These are phyloP conservation scores for Ennomos erosarius DNA, from an alignment of 2,888 invertebrate genomes.

Conservation along the genomic window DNA sequence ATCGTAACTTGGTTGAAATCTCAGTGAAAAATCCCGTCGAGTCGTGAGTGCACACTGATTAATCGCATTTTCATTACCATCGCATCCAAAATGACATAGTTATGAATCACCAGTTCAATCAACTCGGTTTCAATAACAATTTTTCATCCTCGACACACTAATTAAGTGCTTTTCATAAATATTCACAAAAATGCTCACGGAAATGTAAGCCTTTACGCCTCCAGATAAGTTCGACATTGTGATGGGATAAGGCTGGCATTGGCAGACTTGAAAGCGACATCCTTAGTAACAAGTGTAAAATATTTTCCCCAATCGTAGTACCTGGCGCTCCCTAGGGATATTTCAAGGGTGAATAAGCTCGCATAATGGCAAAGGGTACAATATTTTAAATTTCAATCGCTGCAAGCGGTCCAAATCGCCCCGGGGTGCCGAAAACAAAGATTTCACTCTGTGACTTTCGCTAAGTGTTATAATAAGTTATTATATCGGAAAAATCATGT, in stretches of 20 bases:
- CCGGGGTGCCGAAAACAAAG: conserved; percentile 78
- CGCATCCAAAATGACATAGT: conserved; percentile 82
- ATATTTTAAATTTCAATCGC: conserved; percentile 86
- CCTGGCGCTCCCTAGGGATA: conserved; percentile 84
- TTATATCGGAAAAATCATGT: conserved; percentile 61
- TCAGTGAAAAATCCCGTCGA: conserved; percentile 58
- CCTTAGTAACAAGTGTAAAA: conserved; percentile 85
- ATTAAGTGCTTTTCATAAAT: conserved; percentile 84
- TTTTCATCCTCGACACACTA: conserved; percentile 84
- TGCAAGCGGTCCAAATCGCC: conserved; percentile 79
- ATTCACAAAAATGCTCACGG: conserved; percentile 52
- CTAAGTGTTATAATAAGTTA: conserved; percentile 77
- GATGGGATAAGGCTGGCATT: conserved; percentile 55
- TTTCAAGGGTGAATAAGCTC: conserved; percentile 86
- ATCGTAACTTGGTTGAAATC: conserved; percentile 66
- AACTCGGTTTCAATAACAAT: conserved; percentile 83
- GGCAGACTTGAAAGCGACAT: conserved; percentile 77
- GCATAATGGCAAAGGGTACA: conserved; percentile 86
- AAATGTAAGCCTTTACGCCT: conserved; percentile 55
- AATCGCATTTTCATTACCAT: conserved; percentile 78
- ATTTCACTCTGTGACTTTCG: conserved; percentile 77
- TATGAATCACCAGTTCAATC: conserved; percentile 83
- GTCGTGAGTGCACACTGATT: conserved; percentile 64
- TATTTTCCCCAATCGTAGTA: conserved; percentile 84
- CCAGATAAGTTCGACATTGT: conserved; percentile 50